These are phyloP conservation scores for Cephalophus harveyi DNA, from an alignment of 2,113 vertebrate species.

Conservation along the genomic window DNA sequence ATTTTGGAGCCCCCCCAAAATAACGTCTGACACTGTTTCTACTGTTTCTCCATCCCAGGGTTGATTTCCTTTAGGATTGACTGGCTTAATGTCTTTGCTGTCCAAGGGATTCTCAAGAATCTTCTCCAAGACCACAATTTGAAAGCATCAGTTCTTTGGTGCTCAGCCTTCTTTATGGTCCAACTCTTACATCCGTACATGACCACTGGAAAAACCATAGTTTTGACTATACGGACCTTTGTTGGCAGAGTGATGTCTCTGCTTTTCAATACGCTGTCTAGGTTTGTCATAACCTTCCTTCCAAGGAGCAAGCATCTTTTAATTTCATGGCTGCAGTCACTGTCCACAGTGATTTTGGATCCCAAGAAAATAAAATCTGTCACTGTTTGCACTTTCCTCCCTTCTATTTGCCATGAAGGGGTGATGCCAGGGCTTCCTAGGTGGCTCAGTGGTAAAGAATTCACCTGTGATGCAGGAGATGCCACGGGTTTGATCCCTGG, in stretches of 20 bases:
- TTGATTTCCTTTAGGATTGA: not conserved
- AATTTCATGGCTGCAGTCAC: not conserved
- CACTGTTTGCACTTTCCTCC: not conserved
- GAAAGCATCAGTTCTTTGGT: not conserved
- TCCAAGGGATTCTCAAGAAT: not conserved
- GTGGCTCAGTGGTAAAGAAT: not conserved
- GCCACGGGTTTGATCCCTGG: accelerated
- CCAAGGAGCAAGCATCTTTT: not conserved
- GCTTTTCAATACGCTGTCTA: not conserved
- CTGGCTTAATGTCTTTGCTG: not conserved
- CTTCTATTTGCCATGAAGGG: not conserved
- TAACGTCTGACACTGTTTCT: too few relatives aligned
- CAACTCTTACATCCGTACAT: not conserved
- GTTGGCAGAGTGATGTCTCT: not conserved
- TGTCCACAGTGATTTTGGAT: not conserved
- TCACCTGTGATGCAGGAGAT: not conserved
- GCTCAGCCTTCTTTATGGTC: not conserved
- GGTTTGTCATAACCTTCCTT: not conserved
- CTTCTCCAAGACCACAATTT: not conserved
- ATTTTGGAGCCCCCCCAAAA: too few relatives aligned
- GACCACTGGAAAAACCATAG: not conserved
- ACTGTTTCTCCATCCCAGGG: not conserved
- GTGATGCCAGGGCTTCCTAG: not conserved
- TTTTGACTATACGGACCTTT: not conserved
- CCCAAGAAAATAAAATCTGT: not conserved